Evolutionary conservation across 2,797 vertebrate species (phyloP), one percentile per base, ranked within the genome.

Genomic region (Halcyon smyrnensis): DNA sequence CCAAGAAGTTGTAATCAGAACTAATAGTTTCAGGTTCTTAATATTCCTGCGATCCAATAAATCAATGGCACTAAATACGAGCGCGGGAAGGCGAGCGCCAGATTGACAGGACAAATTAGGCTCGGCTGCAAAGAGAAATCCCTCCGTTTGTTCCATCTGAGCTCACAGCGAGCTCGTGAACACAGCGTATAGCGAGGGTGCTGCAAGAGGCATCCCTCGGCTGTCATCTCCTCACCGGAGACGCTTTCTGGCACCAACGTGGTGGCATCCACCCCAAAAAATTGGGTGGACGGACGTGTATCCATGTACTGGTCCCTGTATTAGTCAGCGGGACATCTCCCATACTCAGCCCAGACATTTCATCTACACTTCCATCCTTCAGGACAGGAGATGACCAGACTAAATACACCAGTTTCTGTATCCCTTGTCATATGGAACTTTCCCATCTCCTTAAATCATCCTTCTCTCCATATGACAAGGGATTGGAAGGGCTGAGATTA

Each of bases 401-500:
- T 82, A 39, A 89, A 79, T 36, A 45, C 15, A 73, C 73, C 63
- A 69, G 69, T 41, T 43, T 13, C 93, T 67, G 15, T 41, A 84
- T 41, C 86, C 67, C 63, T n/a, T 79, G 86, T 90, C 80, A 70
- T 24, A 67, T 30, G 68, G 88, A 88, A 60, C 71, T 70, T 79
- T 76, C 78, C 93, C 95, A 90, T 74, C 63, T 92, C 80, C 81
- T 90, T 95, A 92, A 95, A 97, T 96, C 92, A 95, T 94, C 87
- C 90, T 24, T 90, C 83, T 82, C 93, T 93, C 59, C 80, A 3
- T 57, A 13, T 79, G 93, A 97, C 91, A 95, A 83, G 84, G 68
- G 62, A 95, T 87, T 95, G 91, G 93, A 95, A 94, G 64, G 95
- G 93, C 83, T 96, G 93, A 84, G 91, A 96, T 93, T 95, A 95